phyloP scores from a whole-genome alignment of 2,113 vertebrate species.

The Syngnathus scovelli region DNA sequence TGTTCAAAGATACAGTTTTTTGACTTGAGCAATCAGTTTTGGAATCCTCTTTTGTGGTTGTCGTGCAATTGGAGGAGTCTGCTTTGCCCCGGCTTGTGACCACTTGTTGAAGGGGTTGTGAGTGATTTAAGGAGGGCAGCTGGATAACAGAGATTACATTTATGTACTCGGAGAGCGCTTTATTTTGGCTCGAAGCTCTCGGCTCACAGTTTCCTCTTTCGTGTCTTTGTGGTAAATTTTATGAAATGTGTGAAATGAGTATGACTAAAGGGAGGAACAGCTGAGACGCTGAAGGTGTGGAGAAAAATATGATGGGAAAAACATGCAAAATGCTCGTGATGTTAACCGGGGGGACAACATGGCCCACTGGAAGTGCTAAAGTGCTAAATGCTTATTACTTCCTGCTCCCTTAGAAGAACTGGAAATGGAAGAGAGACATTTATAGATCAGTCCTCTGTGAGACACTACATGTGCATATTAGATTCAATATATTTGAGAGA shows the following conservation, averaged over 20 bases:
- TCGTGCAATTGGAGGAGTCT: constrained; percentile 62
- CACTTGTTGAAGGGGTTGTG: constrained; percentile 67
- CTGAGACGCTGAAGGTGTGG: constrained; percentile 47
- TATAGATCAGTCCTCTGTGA: constrained; percentile 29
- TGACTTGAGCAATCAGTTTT: constrained; percentile 59
- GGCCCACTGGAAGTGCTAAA: constrained; percentile 37
- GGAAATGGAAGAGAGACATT: constrained; percentile 38
- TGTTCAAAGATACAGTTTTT: constrained; percentile 65
- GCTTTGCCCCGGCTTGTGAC: constrained; percentile 62
- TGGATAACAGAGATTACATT: constrained; percentile 73
- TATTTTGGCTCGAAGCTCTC: constrained; percentile 64
- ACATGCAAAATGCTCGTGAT: constrained; percentile 51
- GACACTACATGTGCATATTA: constrained; percentile 14
- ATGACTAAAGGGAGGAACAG: constrained; percentile 57
- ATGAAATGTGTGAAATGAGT: constrained; percentile 53
- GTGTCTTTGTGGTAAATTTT: constrained; percentile 60
- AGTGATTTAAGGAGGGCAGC: constrained; percentile 75
- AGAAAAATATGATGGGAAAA: constrained; percentile 29
- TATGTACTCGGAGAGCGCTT: constrained; percentile 69
- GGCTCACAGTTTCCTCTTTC: constrained; percentile 65
- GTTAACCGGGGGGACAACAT: constrained; percentile 40
- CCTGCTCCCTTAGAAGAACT: constrained; percentile 18
- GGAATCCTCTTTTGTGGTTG: constrained; percentile 67
- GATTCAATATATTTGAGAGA: constrained; percentile 13
- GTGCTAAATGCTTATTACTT: constrained; percentile 43